Conservation (phyloP, 2,113 vertebrate genomes). For the Podilymbus podiceps region DNA sequence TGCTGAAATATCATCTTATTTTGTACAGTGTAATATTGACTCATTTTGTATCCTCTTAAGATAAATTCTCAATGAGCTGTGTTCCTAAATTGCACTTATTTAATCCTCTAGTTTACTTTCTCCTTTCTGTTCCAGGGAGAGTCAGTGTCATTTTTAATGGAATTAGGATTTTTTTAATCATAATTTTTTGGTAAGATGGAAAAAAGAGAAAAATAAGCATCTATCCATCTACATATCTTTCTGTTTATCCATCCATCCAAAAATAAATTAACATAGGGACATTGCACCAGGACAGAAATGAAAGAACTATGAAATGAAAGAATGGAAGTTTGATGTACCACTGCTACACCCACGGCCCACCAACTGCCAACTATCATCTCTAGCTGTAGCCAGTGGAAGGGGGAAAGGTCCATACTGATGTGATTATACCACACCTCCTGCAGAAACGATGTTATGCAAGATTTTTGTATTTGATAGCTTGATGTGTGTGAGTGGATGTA, state of each 20-base stretch:
- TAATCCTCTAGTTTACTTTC: background rate
- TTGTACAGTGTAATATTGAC: conserved; percentile 6
- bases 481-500: background rate
- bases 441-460: background rate
- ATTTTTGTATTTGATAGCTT: background rate
- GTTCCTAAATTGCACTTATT: background rate
- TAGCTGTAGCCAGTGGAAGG: background rate
- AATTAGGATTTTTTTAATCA: background rate
- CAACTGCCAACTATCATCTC: background rate
- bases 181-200: background rate
- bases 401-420: background rate
- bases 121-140: background rate
- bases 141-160: background rate
- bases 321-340: background rate
- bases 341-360: background rate
- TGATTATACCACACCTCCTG: background rate
- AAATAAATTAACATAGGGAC: background rate
- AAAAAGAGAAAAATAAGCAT: background rate
- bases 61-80: background rate
- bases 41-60: conserved; percentile 45
- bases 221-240: rapidly evolving
- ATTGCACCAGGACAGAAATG: background rate
- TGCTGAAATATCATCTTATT: conserved; percentile 35
- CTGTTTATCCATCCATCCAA: background rate
- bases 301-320: background rate